Base-by-base conservation (phyloP, 2,797 vertebrate genomes). In the Bovichtus variegatus region DNA sequence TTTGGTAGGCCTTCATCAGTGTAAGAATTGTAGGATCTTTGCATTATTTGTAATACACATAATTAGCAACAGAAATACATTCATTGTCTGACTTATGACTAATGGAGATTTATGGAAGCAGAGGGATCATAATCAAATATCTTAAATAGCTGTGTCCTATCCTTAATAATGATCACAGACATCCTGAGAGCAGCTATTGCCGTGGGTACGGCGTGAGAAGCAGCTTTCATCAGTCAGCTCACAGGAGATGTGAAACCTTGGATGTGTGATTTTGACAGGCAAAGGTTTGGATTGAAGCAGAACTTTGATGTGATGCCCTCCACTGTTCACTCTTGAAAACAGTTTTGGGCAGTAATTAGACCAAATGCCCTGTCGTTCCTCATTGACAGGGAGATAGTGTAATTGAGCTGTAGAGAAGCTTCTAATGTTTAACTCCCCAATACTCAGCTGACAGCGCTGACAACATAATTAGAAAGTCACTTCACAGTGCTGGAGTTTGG, bases 291-390 rank as follows among this genome's bases (percentile, higher is more conserved):
- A 70, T 9, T 60, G 53, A 64, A 69, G 69, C 51, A 13, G 51
- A 15, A 51, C 41, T 70, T 57, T 53, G 46, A 68, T 71, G 58
- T 10, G 46, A 54, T 0, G 1, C 43, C 68, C 53, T 23, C 19
- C 44, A 40, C 4, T 71, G 18, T 69, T 74, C 55, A 68, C 34
- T 64, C 23, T 29, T 23, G 19, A 58, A 51, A 69, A 64, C 21
- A 18, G 46, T 60, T 41, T n/a, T 66, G 51, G 29, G 46, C 58
- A 57, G 51, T 78, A 60, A 79, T 79, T 69, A 73, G 19, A 76
- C 16, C 1, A 59, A 67, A 47, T n/a, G 61, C 46, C 31, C 19
- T 31, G 46, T 13, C 19, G 19, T 41, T 63, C 40, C 62, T 82
- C 21, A 49, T 31, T 74, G 80, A 74, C 70, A 40, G 18, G 55